Conservation (phyloP, 92 coral and sea anemone species). For the Actinostola sp. region DNA sequence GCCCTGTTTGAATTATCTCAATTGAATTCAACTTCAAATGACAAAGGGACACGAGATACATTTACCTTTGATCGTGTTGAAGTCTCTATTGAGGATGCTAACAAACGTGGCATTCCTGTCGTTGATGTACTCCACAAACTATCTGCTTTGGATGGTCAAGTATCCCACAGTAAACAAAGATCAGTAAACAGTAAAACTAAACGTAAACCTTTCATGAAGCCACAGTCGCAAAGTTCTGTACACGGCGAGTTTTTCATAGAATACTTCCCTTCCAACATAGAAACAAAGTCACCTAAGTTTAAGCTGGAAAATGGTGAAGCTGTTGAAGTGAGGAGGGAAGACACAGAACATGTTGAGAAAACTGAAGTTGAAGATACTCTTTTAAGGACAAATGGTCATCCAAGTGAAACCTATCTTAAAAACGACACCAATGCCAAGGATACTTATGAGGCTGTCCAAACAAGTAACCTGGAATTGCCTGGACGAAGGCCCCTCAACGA, state of each 20-base stretch:
- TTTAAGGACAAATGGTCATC: no score
- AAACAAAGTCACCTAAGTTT: constrained; percentile 30
- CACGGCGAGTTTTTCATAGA: constrained; percentile 74
- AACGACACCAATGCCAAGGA: neutral
- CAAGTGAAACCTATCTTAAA: neutral
- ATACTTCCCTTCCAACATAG: constrained; percentile 47
- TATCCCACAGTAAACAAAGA: neutral
- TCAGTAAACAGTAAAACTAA: constrained; percentile 1
- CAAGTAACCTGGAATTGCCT: neutral
- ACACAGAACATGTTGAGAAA: no score
- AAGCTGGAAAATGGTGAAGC: constrained; percentile 29
- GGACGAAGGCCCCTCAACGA: neutral
- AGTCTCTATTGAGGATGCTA: constrained; percentile 63
- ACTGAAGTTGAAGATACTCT: no score
- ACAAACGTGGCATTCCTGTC: constrained; percentile 70
- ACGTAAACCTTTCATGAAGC: constrained; percentile 26
- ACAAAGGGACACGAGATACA: constrained; percentile 52
- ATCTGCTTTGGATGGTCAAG: constrained; percentile 37
- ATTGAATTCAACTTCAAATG: neutral
- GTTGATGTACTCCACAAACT: constrained; percentile 69
- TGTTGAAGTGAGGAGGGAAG: constrained; percentile 7
- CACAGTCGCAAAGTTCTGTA: constrained; percentile 31
- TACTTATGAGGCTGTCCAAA: neutral
- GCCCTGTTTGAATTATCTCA: neutral
- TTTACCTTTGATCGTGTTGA: constrained; percentile 73